These are phyloP conservation scores for Dorcus hopei DNA, from an alignment of 2,888 invertebrate genomes.

Conservation along the genomic window DNA sequence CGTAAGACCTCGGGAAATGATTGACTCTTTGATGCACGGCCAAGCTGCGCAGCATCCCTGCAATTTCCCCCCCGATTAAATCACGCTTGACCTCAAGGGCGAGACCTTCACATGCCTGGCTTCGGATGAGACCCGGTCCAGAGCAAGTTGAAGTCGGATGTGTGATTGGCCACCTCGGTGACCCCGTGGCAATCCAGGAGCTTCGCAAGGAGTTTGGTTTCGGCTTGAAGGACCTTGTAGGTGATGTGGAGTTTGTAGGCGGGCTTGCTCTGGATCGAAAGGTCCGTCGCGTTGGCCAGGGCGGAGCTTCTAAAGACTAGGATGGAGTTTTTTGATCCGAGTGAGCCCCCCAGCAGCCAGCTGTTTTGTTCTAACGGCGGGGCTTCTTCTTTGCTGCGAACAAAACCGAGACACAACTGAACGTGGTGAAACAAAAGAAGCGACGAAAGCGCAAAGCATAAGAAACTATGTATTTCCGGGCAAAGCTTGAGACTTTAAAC, in stretches of 20 bases:
- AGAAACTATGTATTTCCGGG: too few relatives aligned
- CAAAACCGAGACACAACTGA: too few relatives aligned
- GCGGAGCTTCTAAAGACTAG: constrained; percentile 67
- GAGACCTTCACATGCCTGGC: constrained; percentile 56
- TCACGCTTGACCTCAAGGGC: too few relatives aligned
- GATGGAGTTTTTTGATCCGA: constrained; percentile 62
- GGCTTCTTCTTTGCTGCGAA: background rate
- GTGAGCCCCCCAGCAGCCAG: constrained; percentile 44
- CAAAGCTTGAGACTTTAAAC: too few relatives aligned
- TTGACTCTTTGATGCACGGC: constrained; percentile 91
- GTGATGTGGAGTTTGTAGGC: constrained; percentile 69
- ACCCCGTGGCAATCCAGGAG: constrained; percentile 76
- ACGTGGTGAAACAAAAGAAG: too few relatives aligned
- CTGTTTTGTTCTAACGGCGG: constrained; percentile 26
- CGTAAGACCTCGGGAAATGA: constrained; percentile 94
- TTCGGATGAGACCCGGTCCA: constrained; percentile 94
- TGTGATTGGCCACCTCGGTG: constrained; percentile 68
- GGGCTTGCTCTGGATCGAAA: constrained; percentile 56
- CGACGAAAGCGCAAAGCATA: too few relatives aligned
- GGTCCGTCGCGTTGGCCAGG: constrained; percentile 49
- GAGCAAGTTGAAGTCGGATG: constrained; percentile 75
- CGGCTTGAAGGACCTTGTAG: constrained; percentile 75
- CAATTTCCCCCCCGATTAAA: constrained; percentile 4
- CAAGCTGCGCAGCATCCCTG: constrained; percentile 67
- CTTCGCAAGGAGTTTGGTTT: constrained; percentile 74